Conservation (phyloP, 2,888 invertebrate species). For the Opisthograptis luteolata region DNA sequence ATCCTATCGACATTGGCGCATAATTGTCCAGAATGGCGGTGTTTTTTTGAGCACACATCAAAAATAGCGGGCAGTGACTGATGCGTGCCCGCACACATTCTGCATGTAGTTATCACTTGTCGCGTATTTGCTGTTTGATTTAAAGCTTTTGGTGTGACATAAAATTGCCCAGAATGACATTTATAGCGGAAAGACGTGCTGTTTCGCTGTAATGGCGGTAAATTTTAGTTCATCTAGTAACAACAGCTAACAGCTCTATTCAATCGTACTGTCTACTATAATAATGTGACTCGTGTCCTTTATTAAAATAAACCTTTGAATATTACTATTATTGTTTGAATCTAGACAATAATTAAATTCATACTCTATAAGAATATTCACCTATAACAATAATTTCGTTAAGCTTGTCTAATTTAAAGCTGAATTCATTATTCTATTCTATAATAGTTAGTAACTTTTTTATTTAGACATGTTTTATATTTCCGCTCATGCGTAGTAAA, state of each 20-base stretch:
- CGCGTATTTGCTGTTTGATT: too few relatives aligned
- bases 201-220: too few relatives aligned
- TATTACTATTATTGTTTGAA: conserved; percentile 3
- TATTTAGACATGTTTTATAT: conserved; percentile 34
- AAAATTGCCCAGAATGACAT: too few relatives aligned
- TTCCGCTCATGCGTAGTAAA: conserved; percentile 16
- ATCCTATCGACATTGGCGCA: too few relatives aligned
- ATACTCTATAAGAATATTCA: conserved; percentile 27
- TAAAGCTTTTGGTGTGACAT: too few relatives aligned
- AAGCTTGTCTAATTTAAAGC: conserved; percentile 53
- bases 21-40: too few relatives aligned
- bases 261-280: neutral
- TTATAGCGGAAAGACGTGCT: too few relatives aligned
- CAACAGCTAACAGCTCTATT: neutral
- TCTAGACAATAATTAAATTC: conserved; percentile 16
- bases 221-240: neutral
- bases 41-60: too few relatives aligned
- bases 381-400: conserved; percentile 34
- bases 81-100: too few relatives aligned
- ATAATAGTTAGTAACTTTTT: conserved; percentile 46
- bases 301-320: neutral
- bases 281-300: neutral
- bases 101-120: too few relatives aligned
- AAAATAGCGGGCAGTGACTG: too few relatives aligned
- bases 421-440: conserved; percentile 46